phyloP scores from a whole-genome alignment of 2,888 invertebrate genomes.

The Drosophila quinaria region DNA sequence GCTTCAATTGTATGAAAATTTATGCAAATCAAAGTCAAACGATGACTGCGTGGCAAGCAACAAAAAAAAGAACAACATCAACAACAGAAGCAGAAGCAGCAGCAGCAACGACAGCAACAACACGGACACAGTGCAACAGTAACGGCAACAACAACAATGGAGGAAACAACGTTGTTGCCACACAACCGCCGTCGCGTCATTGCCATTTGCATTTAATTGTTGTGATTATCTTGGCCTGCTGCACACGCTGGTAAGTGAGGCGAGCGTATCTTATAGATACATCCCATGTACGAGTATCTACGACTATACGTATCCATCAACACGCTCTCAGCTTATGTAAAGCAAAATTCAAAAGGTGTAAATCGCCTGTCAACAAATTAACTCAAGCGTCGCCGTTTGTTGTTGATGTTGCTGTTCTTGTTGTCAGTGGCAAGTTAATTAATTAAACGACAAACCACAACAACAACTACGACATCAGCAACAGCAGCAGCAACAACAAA shows the following conservation, averaged over 20 bases:
- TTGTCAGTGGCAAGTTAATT: conserved; percentile 63
- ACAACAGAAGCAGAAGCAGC: conserved; percentile 33
- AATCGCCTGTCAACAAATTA: conserved; percentile 80
- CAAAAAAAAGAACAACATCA: conserved; percentile 49
- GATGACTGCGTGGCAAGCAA: conserved; percentile 73
- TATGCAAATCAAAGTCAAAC: conserved; percentile 73
- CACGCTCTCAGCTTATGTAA: conserved; percentile 46
- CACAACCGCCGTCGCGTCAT: conserved; percentile 71
- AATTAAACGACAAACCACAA: conserved; percentile 60
- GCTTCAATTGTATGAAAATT: conserved; percentile 77
- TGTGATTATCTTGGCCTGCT: conserved; percentile 84
- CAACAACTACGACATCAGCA: conserved; percentile 31
- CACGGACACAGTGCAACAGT: conserved; percentile 23
- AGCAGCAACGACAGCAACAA: conserved; percentile 41
- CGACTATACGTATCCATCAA: conserved; percentile 51
- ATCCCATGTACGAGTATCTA: conserved; percentile 23
- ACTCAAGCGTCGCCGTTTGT: conserved; percentile 49
- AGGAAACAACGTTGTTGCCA: conserved; percentile 49
- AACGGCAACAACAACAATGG: conserved; percentile 22
- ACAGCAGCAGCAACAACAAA: conserved; percentile 33
- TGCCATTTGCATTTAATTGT: conserved; percentile 84
- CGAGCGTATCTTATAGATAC: conserved; percentile 45
- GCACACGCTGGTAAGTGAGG: conserved; percentile 80
- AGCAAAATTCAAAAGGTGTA: conserved; percentile 63
- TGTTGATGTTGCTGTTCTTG: conserved; percentile 23